Evolutionary conservation across 2,797 vertebrate genomes (phyloP).

Genomic region (Apodemus agrarius): DNA sequence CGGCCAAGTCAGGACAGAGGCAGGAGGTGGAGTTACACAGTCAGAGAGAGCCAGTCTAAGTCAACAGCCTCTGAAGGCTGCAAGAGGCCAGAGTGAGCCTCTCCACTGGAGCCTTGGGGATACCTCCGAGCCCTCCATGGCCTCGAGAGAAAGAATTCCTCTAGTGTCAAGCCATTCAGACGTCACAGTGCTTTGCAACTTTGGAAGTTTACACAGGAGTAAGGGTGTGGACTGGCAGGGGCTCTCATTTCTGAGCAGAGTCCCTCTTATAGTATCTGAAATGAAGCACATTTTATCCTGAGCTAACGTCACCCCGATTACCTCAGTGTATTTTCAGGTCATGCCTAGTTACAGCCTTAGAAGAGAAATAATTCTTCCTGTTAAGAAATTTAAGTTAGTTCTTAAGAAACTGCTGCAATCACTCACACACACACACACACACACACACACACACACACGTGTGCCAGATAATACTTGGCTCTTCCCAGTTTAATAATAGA

Average conservation of each 20-base stretch:
- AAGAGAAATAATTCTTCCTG: conserved; percentile 34
- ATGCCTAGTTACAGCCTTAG: neutral
- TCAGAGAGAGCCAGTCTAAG: neutral
- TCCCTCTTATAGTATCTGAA: neutral
- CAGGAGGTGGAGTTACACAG: neutral
- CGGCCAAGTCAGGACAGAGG: neutral
- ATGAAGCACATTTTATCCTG: neutral
- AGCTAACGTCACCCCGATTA: neutral
- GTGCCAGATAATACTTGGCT: neutral
- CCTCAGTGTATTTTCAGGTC: neutral
- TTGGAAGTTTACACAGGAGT: neutral
- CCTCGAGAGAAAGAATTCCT: neutral
- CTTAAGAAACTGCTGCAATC: neutral
- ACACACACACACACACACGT: neutral
- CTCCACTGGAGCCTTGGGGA: neutral
- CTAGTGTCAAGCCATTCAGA: neutral
- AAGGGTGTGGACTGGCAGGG: neutral
- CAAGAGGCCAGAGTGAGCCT: neutral
- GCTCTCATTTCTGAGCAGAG: neutral
- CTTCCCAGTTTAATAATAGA: conserved; percentile 4
- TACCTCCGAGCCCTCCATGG: neutral
- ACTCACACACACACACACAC: neutral
- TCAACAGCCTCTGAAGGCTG: neutral
- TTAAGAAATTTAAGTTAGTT: neutral
- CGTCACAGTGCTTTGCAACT: neutral